Percentiles rank a stretch among this genome's conserved stretches.
Evolutionary conservation across 2,797 vertebrate species (phyloP).

Genomic region (Enteromius radiatus): DNA sequence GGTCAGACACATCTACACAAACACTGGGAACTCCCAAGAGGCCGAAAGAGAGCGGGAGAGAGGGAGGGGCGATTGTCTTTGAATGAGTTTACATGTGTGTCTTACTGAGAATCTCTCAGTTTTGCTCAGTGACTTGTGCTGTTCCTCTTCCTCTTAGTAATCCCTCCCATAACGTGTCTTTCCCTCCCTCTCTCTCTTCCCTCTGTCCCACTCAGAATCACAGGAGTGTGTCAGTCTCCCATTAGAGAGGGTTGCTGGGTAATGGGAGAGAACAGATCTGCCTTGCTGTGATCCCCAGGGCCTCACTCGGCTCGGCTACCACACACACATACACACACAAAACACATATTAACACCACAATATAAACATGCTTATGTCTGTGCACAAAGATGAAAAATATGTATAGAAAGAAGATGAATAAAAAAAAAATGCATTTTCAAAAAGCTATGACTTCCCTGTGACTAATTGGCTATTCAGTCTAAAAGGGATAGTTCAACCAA

Average conservation of each 20-base stretch:
- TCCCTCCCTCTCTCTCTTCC: slow-evolving; percentile 42
- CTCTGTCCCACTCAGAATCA: slow-evolving; percentile 58
- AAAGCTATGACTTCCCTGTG: background rate
- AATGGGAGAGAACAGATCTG: slow-evolving; percentile 70
- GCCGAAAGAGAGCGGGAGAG: slow-evolving; percentile 14
- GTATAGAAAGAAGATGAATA: slow-evolving; percentile 1
- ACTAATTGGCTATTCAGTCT: background rate
- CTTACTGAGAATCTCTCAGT: slow-evolving; percentile 43
- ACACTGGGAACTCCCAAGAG: slow-evolving; percentile 54
- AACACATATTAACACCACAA: slow-evolving; percentile 80
- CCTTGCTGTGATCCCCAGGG: slow-evolving; percentile 70
- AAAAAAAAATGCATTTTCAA: slow-evolving; percentile 2
- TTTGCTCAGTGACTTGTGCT: slow-evolving; percentile 43
- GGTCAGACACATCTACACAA: slow-evolving; percentile 65
- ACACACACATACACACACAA: slow-evolving; percentile 80
- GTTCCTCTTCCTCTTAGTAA: slow-evolving; percentile 50
- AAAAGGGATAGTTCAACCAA: background rate
- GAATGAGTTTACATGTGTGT: slow-evolving; percentile 46
- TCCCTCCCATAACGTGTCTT: slow-evolving; percentile 39
- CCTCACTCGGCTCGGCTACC: slow-evolving; percentile 67
- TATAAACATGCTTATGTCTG: slow-evolving; percentile 43
- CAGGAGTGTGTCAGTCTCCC: slow-evolving; percentile 63
- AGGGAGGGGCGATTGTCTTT: slow-evolving; percentile 37
- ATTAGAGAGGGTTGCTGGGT: slow-evolving; percentile 66
- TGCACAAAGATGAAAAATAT: slow-evolving; percentile 36